Evolutionary conservation across 2,797 vertebrate species (phyloP).

Genomic region (Siniperca scherzeri): DNA sequence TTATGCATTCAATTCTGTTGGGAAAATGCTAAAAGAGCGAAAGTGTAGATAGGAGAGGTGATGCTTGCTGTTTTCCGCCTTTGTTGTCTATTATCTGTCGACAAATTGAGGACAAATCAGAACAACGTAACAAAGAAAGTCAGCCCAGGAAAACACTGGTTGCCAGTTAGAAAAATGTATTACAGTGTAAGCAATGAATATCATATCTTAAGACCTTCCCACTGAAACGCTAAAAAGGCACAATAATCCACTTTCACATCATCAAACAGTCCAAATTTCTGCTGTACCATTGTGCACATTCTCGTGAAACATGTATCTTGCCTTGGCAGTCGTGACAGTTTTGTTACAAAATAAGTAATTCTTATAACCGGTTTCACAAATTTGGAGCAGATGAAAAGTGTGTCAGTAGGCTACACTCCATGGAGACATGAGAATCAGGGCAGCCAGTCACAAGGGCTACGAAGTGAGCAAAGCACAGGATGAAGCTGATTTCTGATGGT

Average conservation of each 20-base stretch:
- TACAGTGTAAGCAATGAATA: background rate
- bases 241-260: constrained; percentile 9
- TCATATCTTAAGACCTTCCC: background rate
- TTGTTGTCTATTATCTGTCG: constrained; percentile 20
- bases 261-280: constrained; percentile 19
- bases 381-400: constrained; percentile 74
- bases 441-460: constrained; percentile 49
- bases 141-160: background rate
- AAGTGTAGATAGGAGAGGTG: background rate
- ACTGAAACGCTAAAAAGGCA: background rate
- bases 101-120: constrained; percentile 31
- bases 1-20: background rate
- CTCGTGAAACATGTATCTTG: constrained; percentile 18
- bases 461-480: constrained; percentile 39
- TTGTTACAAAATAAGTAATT: constrained; percentile 44
- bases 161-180: constrained; percentile 5
- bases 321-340: constrained; percentile 9
- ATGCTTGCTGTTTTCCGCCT: background rate
- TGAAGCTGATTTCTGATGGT: constrained; percentile 17
- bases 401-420: constrained; percentile 82
- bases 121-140: constrained; percentile 30
- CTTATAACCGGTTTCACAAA: constrained; percentile 43
- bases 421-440: constrained; percentile 70
- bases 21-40: background rate
- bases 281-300: background rate